Evolutionary conservation across 37 sponge, comb jelly and placozoan species (phyloP), one percentile per base, ranked within the genome.

Genomic region (Ephydatia muelleri): DNA sequence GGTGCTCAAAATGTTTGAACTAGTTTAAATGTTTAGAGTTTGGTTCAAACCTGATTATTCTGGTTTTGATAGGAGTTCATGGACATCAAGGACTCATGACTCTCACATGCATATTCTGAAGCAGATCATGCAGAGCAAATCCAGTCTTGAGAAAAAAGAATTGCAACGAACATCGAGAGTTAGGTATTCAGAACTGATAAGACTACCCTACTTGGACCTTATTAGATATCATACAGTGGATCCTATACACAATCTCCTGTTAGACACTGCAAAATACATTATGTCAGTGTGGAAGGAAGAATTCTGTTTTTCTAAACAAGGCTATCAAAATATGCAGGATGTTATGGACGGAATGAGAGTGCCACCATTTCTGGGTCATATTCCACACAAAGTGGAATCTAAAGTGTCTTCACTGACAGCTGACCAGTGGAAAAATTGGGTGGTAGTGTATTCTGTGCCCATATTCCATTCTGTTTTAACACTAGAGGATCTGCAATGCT

Each of bases 1-100:
- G 87, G 22, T 91, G 87, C 72, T 91, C 87, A 79, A 86, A 83
- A 47, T 91, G 91, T 65, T 39, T 86, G 28, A 91, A 83, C 43
- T 49, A 49, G 25, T 90, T 90, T 69, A 83, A 79, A 74, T 38
- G 36, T 48, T 29, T 9, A 13, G 26, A 21, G 2, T 78, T 82
- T 70, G 83, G 67, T 13, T 73, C 67, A 6, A 73, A 37, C 69
- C 85, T 35, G 70, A 84, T 70, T 85, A 80, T 66, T 31, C 67
- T 64, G 86, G 91, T 3, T 90, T 70, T 76, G 85, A 89, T 68
- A 21, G 85, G 3, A 57, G 81, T 5, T 73, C 2, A 11, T 90
- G 91, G 86, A 32, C 35, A 38, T 2, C 29, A n/a, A 40, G 90
- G 9, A 32, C 48, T 70, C 37, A 40, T 35, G 32, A 2, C 8